Base-by-base conservation (phyloP, 2,113 vertebrate genomes). In the Dipodomys spectabilis region DNA sequence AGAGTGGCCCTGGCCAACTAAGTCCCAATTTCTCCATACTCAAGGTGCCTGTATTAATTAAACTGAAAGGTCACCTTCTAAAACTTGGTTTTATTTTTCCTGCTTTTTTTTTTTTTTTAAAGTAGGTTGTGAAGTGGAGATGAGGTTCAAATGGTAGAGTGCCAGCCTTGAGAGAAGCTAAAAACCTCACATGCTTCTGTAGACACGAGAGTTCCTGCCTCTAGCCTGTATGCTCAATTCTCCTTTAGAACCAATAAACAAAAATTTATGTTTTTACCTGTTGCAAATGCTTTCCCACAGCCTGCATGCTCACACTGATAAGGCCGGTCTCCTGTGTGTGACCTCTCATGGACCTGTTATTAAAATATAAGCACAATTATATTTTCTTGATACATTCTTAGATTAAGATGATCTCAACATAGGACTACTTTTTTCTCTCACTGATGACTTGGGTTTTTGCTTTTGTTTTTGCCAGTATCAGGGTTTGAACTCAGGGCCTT, bases 271-370 rank as follows among this genome's bases (percentile, higher is more conserved):
- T 57, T 83, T 87, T 88, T 98, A 99, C 99, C 99, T 99, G 99
- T 99, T 95, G 99, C 99, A 98, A 99, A 99, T 92, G 99, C 99
- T 98, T 99, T 99, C 71, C 99, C 99, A 96, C 99, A 99, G 88
- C 99, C 99, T 15, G 98, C 97, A 95, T 99, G 99, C 15, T 99
- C 99, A 97, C 99, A 99, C 89, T 99, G 96, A 95, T 99, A 99
- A 0, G 99, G 99, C 96, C 99, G 99, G 97, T 99, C 99, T 96
- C 99, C 99, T 3, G 99, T 99, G 97, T 99, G 99, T 18, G 99
- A 99, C 85, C 99, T 98, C 95, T 99, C 99, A 30, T 99, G 99
- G 25, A 99, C 99, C 99, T 99, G 96, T 96, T 62, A 95, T 75
- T 90, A 90, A 97, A 92, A 39, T 39, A 94, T 9, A 92, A 30